Conservation (phyloP, 2,888 invertebrate species). For the Lottia gigantea region DNA sequence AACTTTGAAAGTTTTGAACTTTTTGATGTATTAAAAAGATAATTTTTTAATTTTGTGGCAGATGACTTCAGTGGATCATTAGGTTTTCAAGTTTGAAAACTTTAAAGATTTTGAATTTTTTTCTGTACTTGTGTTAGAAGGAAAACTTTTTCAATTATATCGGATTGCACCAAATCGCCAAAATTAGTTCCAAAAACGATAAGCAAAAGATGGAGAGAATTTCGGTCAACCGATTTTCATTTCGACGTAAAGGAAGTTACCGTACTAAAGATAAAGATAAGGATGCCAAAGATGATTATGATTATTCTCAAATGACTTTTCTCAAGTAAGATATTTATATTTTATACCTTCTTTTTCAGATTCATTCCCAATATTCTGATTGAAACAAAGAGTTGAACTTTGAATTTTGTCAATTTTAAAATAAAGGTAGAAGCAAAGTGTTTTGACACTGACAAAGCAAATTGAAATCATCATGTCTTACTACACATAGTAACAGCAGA, state of each 20-base stretch:
- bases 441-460: no score
- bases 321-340: conserved; percentile 40
- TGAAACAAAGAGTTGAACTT: no score
- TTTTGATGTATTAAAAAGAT: no score
- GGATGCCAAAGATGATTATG: conserved; percentile 37
- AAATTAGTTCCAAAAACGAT: conserved; percentile 7
- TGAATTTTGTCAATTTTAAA: no score
- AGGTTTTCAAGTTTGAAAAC: background rate
- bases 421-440: no score
- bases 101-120: background rate
- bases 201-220: conserved; percentile 55
- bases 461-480: no score
- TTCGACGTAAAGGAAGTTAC: conserved; percentile 59
- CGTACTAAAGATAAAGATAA: conserved; percentile 53
- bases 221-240: conserved; percentile 59
- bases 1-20: no score
- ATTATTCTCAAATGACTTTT: conserved; percentile 41
- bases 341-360: background rate
- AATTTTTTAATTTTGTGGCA: no score
- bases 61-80: no score
- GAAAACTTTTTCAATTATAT: no score
- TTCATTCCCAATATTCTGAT: background rate
- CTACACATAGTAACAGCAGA: no score
- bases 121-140: no score
- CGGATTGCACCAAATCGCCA: background rate